These are phyloP conservation scores for Drosophila mimetica DNA, from an alignment of 2,888 invertebrate genomes.

Conservation along the genomic window DNA sequence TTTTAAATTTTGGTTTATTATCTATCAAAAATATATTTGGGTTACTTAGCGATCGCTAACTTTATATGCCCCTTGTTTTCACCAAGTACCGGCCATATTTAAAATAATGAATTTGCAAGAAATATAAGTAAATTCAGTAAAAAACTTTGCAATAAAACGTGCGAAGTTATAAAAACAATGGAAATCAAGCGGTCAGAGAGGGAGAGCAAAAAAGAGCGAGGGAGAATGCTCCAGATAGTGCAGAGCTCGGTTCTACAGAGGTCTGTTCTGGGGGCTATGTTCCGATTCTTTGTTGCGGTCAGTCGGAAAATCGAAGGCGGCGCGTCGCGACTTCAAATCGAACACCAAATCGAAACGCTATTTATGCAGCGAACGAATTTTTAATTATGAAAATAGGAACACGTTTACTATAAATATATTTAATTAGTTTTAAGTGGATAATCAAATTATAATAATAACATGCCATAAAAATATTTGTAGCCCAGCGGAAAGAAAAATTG, in stretches of 20 bases:
- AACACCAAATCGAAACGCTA: slow-evolving; percentile 6
- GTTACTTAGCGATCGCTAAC: neutral
- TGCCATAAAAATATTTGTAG: no score
- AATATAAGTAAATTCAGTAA: slow-evolving; percentile 31
- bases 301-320: slow-evolving; percentile 43
- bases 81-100: neutral
- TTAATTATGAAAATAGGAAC: neutral
- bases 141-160: slow-evolving; percentile 29
- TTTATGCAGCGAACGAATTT: neutral
- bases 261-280: slow-evolving; percentile 26
- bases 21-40: no score
- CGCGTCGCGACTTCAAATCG: slow-evolving; percentile 21
- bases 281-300: slow-evolving; percentile 40
- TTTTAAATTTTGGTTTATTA: no score
- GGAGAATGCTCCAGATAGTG: slow-evolving; percentile 37
- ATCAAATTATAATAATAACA: neutral
- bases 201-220: slow-evolving; percentile 18
- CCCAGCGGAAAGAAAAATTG: neutral
- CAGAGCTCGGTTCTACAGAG: slow-evolving; percentile 17
- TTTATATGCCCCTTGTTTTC: neutral
- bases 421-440: neutral
- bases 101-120: slow-evolving; percentile 24
- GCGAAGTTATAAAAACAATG: slow-evolving; percentile 31
- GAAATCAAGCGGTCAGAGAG: slow-evolving; percentile 10
- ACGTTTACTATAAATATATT: neutral